Base-by-base conservation (phyloP, 2,113 vertebrate species). In the Zootoca vivipara region DNA sequence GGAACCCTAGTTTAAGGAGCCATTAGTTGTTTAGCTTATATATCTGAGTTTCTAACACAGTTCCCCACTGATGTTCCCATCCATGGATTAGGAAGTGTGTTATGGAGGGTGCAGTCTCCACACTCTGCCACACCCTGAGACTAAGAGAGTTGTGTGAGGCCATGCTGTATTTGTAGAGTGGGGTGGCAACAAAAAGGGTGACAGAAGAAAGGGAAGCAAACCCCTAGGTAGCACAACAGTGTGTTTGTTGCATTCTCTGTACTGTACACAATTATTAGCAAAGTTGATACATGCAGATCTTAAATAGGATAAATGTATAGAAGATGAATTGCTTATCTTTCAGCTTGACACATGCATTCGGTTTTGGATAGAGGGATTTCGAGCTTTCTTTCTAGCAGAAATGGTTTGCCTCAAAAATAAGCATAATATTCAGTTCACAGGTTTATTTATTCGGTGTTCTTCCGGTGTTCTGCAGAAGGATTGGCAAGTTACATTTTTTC, bases 361-460 rank as follows among this genome's bases (percentile, higher is more conserved):
- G 80, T 62, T 69, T 0, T 69, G 46, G 81, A 88, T 85, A 52
- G 79, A 38, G 70, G 89, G 77, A 72, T 89, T 26, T 46, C 26
- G 64, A 15, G 70, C 79, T 40, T 1, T 1, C 13, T 88, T 94
- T 93, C 82, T 16, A 90, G 0, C 65, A 82, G 35, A 15, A 89
- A n/a, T 2, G 0, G 13, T 1, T 74, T 89, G 93, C 16, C 65
- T 92, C 90, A 38, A 74, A 92, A 88, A 85, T 86, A 22, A 91
- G 38, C 67, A 22, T 87, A 91, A 87, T 86, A 86, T 77, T 85
- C 82, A 0, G 0, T 92, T 75, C 91, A 78, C 82, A 86, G 91
- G 85, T 81, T 93, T 83, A 35, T 56, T 92, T 87, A 82, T 74
- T 87, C n/a, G 4, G 38, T 89, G 90, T 89, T 90, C 70, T 87